Evolutionary conservation across 2,113 vertebrate species (phyloP).

Genomic region (Siniperca knerii): DNA sequence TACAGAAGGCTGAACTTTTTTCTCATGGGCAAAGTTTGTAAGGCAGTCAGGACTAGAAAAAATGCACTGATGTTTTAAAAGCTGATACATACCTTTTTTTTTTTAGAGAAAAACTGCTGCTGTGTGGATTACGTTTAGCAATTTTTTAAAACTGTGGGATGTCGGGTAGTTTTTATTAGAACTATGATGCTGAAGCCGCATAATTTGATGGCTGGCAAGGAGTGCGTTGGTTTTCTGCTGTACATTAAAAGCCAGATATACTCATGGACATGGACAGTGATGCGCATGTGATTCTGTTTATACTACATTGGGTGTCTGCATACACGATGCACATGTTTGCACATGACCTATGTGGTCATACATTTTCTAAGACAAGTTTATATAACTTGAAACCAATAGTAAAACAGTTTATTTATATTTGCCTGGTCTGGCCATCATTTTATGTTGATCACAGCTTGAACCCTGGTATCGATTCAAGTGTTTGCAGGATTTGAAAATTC

Average conservation of each 20-base stretch:
- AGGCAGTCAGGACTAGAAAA: background rate
- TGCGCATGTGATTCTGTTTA: background rate
- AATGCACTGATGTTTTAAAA: conserved; percentile 1
- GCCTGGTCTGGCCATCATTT: background rate
- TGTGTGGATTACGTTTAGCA: conserved; percentile 19
- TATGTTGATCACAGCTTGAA: conserved; percentile 3
- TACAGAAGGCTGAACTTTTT: background rate
- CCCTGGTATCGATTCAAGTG: background rate
- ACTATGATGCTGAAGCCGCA: conserved; percentile 15
- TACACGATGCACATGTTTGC: background rate
- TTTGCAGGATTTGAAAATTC: conserved; percentile 2
- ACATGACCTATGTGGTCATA: background rate
- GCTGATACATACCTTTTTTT: background rate
- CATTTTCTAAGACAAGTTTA: background rate
- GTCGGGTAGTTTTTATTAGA: conserved; percentile 6
- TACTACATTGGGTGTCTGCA: background rate
- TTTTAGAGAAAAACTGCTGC: background rate
- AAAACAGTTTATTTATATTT: background rate
- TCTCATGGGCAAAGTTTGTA: background rate
- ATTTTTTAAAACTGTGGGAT: background rate
- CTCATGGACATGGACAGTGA: background rate
- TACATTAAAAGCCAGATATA: conserved; percentile 1
- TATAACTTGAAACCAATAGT: background rate
- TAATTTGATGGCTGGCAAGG: background rate
- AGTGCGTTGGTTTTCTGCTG: background rate